A percentile compares a stretch with the other conserved stretches of the same genome.
Evolutionary conservation across 1,140 invertebrate species (phyloP).

Genomic region (Drosophila cardini): DNA sequence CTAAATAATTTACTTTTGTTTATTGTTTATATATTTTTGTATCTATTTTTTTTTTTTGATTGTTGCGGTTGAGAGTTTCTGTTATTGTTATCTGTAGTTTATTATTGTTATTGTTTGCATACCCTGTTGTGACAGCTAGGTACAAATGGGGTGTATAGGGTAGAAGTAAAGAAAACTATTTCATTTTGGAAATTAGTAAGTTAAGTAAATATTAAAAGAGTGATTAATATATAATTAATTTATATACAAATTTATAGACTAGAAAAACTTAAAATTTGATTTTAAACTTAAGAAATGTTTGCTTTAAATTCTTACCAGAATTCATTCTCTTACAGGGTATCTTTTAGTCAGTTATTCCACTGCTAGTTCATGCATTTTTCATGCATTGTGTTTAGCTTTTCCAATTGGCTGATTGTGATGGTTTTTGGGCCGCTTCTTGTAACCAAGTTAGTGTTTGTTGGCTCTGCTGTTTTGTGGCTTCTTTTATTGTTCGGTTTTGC

Average conservation of each 20-base stretch:
- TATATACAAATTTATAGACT: no score
- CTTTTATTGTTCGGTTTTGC: constrained; percentile 33
- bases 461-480: constrained; percentile 29
- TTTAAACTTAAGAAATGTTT: no score
- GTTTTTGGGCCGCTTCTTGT: constrained; percentile 41
- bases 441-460: not conserved
- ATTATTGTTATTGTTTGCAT: constrained; percentile 30
- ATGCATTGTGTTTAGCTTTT: constrained; percentile 42
- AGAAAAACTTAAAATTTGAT: no score
- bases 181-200: no score
- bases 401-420: constrained; percentile 53
- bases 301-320: no score
- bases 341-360: not conserved
- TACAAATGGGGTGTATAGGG: not conserved
- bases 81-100: constrained; percentile 34
- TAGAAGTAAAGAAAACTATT: not conserved
- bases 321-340: constrained; percentile 2
- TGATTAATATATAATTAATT: no score
- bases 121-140: not conserved
- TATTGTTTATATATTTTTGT: constrained; percentile 38
- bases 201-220: no score
- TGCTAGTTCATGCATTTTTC: constrained; percentile 14
- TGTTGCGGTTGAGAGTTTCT: constrained; percentile 39
- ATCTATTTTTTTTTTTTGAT: constrained; percentile 52
- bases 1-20: constrained; percentile 70